Evolutionary conservation across 1,140 invertebrate species (phyloP).

Genomic region (Antheraea mylitta): DNA sequence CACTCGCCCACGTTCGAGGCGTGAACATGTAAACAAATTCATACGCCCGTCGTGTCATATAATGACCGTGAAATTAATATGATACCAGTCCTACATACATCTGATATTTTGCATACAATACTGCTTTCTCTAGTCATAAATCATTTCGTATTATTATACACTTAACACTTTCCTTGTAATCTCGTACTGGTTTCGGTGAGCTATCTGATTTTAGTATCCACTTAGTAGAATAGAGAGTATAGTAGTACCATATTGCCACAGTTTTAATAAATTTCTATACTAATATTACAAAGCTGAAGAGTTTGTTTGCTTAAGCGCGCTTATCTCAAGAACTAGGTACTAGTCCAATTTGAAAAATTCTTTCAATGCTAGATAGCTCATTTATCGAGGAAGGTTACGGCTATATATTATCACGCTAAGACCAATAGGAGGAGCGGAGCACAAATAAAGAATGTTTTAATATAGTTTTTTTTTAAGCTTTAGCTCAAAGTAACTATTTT

Average conservation of each 20-base stretch:
- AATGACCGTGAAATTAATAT: not conserved
- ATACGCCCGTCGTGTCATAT: slow-evolving; percentile 1
- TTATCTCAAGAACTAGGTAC: too few species aligned
- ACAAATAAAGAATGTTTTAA: too few species aligned
- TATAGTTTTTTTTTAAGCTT: too few species aligned
- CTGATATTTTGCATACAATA: slow-evolving; percentile 3
- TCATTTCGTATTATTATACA: not conserved
- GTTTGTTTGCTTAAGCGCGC: too few species aligned
- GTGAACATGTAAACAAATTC: not conserved
- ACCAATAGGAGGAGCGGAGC: too few species aligned
- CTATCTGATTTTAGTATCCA: not conserved
- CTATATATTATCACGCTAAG: too few species aligned
- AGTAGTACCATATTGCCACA: not conserved
- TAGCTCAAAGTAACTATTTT: too few species aligned
- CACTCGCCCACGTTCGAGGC: not conserved
- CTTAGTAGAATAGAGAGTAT: not conserved
- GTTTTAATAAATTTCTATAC: too few species aligned
- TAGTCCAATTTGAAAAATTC: too few species aligned
- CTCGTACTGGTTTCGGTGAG: not conserved
- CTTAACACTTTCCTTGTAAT: not conserved
- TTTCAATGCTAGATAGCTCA: too few species aligned
- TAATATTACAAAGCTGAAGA: too few species aligned
- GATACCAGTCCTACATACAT: not conserved
- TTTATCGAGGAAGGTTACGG: too few species aligned
- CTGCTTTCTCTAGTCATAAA: slow-evolving; percentile 1